Evolutionary conservation across 2,113 vertebrate species (phyloP), one percentile per base, ranked within the genome.

Genomic region (Oxyruncus cristatus): DNA sequence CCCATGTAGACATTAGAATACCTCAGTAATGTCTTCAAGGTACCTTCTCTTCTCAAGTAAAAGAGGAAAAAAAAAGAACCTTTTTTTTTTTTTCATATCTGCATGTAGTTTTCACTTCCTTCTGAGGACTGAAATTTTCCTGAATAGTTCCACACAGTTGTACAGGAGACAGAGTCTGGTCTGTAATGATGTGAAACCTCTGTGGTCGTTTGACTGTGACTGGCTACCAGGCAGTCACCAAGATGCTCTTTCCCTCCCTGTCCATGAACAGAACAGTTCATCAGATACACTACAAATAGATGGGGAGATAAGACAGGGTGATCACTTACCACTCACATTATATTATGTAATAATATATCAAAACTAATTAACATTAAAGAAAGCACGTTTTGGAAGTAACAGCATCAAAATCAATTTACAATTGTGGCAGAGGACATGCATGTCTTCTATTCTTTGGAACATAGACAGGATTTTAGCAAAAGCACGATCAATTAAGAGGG

Each of bases 381-480:
- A 72, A 65, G 5, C 9, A 50, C 0, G 0, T 12, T 59, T 44
- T 78, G 47, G 14, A 70, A 62, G 76, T 37, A 68, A 15, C 3
- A 70, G 3, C 7, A 73, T 44, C 14, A 76, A 90, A 68, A 71
- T 47, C 3, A 59, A 4, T 65, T 76, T 85, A 56, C 1, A 82
- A 0, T 4, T 65, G 27, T 50, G 27, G 6, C 33, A 42, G 9
- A 50, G 12, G 27, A 21, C 28, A 55, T 53, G n/a, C 12, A 67
- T 59, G 8, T 52, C n/a, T 77, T 4, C 15, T 85, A 12, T 46
- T 59, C 18, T 81, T 68, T n/a, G 5, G 3, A 37, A 35, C 26
- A 17, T 2, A 42, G 9, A 30, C 23, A 65, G 3, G 6, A 14
- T 68, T 82, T 82, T 68, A 83, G 16, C 8, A 73, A 85, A 58